Evolutionary conservation across 2,113 vertebrate species (phyloP).

Genomic region (Alethe castanea): DNA sequence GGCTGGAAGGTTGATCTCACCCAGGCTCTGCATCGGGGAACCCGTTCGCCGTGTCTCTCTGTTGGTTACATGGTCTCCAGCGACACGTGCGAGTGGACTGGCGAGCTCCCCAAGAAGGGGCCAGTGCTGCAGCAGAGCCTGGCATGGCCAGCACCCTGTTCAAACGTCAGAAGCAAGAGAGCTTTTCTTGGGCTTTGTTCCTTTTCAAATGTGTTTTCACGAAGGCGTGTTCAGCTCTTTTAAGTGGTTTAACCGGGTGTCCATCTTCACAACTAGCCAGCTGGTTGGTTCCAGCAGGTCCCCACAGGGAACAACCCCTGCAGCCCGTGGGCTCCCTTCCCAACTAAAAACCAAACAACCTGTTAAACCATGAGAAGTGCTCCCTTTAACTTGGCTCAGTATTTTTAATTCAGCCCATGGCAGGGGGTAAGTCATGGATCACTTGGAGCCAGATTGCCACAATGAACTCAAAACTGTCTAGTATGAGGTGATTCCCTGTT

Average conservation of each 20-base stretch:
- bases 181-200: neutral
- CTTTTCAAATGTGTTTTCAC: neutral
- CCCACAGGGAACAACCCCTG: neutral
- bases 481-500: neutral
- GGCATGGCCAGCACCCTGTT: neutral
- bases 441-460: accelerated
- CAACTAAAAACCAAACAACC: neutral
- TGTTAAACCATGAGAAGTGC: neutral
- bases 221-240: neutral
- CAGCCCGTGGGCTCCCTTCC: neutral
- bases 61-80: too few relatives aligned
- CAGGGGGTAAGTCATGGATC: neutral
- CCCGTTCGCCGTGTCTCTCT: too few relatives aligned
- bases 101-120: neutral
- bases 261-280: neutral
- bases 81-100: too few relatives aligned
- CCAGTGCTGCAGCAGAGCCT: too few relatives aligned
- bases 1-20: too few relatives aligned
- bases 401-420: neutral
- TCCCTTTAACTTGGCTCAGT: neutral
- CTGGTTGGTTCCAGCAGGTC: neutral
- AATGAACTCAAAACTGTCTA: neutral
- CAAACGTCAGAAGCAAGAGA: neutral
- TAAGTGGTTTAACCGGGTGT: neutral
- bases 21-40: too few relatives aligned